These are phyloP conservation scores for Hyperoplus lanceolatus DNA, from an alignment of 2,797 vertebrate genomes.

Conservation along the genomic window DNA sequence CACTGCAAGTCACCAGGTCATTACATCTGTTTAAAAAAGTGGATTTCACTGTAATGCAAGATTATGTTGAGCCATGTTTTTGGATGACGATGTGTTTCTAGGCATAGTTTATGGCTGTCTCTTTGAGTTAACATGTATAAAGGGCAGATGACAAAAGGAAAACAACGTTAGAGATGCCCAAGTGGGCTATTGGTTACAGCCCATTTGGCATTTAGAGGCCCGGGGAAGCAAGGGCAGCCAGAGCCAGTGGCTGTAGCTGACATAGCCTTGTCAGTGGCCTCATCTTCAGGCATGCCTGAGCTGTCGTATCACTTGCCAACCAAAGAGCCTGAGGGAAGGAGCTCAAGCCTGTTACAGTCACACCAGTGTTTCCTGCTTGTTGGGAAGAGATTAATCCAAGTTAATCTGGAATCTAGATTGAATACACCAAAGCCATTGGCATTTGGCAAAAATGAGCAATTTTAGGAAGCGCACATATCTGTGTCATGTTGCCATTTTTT, in stretches of 20 bases:
- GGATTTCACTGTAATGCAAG: slow-evolving; percentile 3
- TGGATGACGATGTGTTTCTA: slow-evolving; percentile 1
- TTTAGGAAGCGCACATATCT: not conserved
- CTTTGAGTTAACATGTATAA: slow-evolving; percentile 23
- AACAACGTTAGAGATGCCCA: slow-evolving; percentile 49
- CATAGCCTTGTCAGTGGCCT: slow-evolving; percentile 39
- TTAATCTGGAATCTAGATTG: slow-evolving; percentile 5
- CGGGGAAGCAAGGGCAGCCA: slow-evolving; percentile 26
- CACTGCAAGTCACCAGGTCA: slow-evolving; percentile 14
- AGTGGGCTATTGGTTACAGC: slow-evolving; percentile 65
- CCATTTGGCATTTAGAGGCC: slow-evolving; percentile 44
- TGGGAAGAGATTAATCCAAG: slow-evolving; percentile 3
- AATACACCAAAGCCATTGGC: too few relatives aligned
- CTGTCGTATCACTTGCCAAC: slow-evolving; percentile 42
- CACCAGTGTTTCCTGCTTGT: slow-evolving; percentile 28
- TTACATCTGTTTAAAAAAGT: slow-evolving; percentile 29
- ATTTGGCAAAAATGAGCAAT: too few relatives aligned
- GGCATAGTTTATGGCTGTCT: slow-evolving; percentile 1
- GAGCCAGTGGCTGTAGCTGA: slow-evolving; percentile 37
- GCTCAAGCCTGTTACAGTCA: slow-evolving; percentile 37
- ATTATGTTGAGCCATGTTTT: slow-evolving; percentile 21
- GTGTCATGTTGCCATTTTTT: not conserved
- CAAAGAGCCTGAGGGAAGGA: slow-evolving; percentile 35
- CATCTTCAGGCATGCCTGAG: slow-evolving; percentile 51
- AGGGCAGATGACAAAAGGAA: slow-evolving; percentile 35